Evolutionary conservation across 1,140 invertebrate species (phyloP).

Genomic region (Pogonomyrmex barbatus): DNA sequence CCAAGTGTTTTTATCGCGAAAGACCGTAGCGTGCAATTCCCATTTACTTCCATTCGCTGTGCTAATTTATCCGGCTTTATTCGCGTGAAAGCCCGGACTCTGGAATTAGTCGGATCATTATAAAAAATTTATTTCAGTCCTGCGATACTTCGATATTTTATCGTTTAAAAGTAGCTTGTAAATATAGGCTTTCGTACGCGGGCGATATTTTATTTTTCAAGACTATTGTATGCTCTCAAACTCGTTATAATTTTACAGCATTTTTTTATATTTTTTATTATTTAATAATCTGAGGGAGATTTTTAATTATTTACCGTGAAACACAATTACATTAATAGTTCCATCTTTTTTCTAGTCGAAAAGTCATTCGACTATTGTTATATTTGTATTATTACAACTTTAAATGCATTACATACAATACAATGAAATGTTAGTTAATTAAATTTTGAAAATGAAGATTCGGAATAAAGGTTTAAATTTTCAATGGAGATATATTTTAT

Average conservation of each 20-base stretch:
- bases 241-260: background rate
- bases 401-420: too few relatives aligned
- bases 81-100: background rate
- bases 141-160: constrained; percentile 1
- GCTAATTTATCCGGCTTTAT: constrained; percentile 31
- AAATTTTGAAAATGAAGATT: too few relatives aligned
- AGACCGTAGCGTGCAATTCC: constrained; percentile 21
- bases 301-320: background rate
- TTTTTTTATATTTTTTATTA: background rate
- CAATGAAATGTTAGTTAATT: too few relatives aligned
- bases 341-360: too few relatives aligned
- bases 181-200: background rate
- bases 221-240: background rate
- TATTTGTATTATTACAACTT: too few relatives aligned
- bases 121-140: background rate
- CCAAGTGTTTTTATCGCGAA: constrained; percentile 23
- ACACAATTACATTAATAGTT: background rate
- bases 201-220: background rate
- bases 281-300: background rate
- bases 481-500: too few relatives aligned
- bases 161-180: background rate
- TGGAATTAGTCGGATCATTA: constrained; percentile 10
- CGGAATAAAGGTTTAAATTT: too few relatives aligned
- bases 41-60: constrained; percentile 29
- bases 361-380: too few relatives aligned